Base-by-base conservation (phyloP, 2,888 invertebrate genomes). In the Nymphalis polychloros region DNA sequence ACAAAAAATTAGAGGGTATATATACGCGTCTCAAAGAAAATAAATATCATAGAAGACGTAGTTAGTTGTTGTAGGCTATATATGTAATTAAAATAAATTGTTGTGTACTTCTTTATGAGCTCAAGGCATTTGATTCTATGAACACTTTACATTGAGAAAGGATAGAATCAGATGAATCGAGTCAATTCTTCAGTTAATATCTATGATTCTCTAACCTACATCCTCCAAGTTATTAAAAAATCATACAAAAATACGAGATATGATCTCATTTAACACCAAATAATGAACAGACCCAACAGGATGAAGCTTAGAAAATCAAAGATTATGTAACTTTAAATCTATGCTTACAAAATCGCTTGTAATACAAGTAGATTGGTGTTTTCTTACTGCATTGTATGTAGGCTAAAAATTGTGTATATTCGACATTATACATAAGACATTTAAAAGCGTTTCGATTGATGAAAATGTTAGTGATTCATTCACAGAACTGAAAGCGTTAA, bases 401-500 rank as follows among this genome's bases (percentile, higher is more conserved):
- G 70, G 59, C 46, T 69, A 67, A 53, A 67, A 64, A 61, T 70
- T 64, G 68, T 68, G 59, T 68, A 72, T 72, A 68, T 72, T 65
- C 68, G 63, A 72, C 63, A 72, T 72, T 53, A 71, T 72, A 69
- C 70, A 65, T 70, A 63, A 70, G 76, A 77, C 78, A 77, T 83
- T 73, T 83, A 81, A 82, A 84, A 82, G 80, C 80, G 81, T 81
- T 84, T 84, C 80, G 80, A 83, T 84, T 83, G 75, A 72, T 73
- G 81, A 79, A 82, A 85, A 85, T 85, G 89, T 92, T 92, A 90
- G 93, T 93, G 93, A 92, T 84, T 81, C 78, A 89, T 89, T 92
- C 92, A 93, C 93, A 92, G 93, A 90, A 93, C 93, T 93, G 93
- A 93, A 89, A 88, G 87, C 89, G 89, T 87, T 90, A 82, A 86